phyloP scores from a whole-genome alignment of 2,888 invertebrate species.

The Phortica magna region DNA sequence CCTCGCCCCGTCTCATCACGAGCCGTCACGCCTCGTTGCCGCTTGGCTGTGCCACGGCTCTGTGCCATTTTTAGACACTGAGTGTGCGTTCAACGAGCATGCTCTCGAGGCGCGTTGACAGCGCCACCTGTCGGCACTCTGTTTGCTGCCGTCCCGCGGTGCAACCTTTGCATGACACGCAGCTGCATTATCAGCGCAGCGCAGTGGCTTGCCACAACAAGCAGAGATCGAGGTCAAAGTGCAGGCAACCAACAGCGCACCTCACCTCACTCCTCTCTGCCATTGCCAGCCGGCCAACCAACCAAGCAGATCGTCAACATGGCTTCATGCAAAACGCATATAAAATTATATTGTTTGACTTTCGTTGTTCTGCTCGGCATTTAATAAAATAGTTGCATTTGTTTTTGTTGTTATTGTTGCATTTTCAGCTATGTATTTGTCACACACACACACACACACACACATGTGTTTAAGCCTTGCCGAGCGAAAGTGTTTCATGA shows the following conservation, averaged over 20 bases:
- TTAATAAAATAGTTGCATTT: slow-evolving; percentile 3
- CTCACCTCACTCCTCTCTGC: too few relatives aligned
- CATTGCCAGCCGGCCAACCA: slow-evolving; percentile 15
- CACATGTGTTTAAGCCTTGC: neutral
- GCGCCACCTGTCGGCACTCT: neutral
- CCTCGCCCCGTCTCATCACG: slow-evolving; percentile 1
- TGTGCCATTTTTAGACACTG: too few relatives aligned
- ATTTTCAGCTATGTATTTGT: neutral
- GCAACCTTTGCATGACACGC: neutral
- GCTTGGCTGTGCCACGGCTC: too few relatives aligned
- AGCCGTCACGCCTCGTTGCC: slow-evolving; percentile 26
- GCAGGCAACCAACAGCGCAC: too few relatives aligned
- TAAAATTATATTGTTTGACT: slow-evolving; percentile 32
- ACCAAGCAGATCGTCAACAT: neutral
- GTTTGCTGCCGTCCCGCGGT: too few relatives aligned
- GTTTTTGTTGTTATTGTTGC: neutral
- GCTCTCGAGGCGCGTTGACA: slow-evolving; percentile 3
- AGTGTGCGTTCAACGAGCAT: neutral
- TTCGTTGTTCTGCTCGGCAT: slow-evolving; percentile 19
- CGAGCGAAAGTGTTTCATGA: slow-evolving; percentile 14
- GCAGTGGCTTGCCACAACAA: neutral
- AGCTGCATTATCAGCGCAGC: slow-evolving; percentile 5
- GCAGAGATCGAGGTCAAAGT: slow-evolving; percentile 22
- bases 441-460: neutral
- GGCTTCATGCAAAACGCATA: neutral